Conservation (phyloP, 1,140 invertebrate species). For the Frieseomelitta varia region DNA sequence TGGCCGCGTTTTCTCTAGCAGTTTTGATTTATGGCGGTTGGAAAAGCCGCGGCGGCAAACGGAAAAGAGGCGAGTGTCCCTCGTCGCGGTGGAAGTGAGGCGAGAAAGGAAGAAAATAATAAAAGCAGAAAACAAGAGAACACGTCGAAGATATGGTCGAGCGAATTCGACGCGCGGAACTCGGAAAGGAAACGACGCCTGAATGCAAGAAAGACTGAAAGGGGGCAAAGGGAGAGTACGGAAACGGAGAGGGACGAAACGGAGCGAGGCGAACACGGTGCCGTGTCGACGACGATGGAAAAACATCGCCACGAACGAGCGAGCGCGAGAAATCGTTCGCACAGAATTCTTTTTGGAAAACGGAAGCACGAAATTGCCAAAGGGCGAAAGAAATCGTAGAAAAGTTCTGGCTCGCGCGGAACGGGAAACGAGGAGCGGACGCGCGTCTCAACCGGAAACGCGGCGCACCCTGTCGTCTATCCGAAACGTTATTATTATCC, state of each 20-base stretch:
- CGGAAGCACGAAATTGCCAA: conserved; percentile 59
- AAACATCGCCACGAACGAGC: conserved; percentile 51
- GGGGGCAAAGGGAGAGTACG: background rate
- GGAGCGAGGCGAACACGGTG: conserved; percentile 1
- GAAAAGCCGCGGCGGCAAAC: conserved; percentile 47
- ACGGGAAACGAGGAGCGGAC: conserved; percentile 39
- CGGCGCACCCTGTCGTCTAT: conserved; percentile 27
- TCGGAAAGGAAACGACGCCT: conserved; percentile 20
- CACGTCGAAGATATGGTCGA: conserved; percentile 60
- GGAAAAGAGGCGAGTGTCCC: conserved; percentile 23
- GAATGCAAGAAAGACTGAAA: background rate
- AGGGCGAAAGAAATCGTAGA: conserved; percentile 63
- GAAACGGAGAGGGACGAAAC: background rate
- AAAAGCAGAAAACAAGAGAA: conserved; percentile 28
- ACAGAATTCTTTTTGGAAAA: conserved; percentile 48
- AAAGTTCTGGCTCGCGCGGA: conserved; percentile 41
- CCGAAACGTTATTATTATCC: conserved; percentile 31
- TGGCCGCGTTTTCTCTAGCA: conserved; percentile 72
- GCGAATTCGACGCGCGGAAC: conserved; percentile 40
- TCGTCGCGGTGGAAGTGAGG: conserved; percentile 52
- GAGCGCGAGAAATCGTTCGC: conserved; percentile 57
- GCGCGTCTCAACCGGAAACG: conserved; percentile 12
- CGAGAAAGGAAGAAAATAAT: conserved; percentile 61
- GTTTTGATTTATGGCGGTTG: conserved; percentile 69
- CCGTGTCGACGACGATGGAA: conserved; percentile 47